A percentile compares a stretch with the other conserved stretches of the same genome.
phyloP scores from a whole-genome alignment of 2,113 vertebrate genomes.

The Spilogale gracilis region DNA sequence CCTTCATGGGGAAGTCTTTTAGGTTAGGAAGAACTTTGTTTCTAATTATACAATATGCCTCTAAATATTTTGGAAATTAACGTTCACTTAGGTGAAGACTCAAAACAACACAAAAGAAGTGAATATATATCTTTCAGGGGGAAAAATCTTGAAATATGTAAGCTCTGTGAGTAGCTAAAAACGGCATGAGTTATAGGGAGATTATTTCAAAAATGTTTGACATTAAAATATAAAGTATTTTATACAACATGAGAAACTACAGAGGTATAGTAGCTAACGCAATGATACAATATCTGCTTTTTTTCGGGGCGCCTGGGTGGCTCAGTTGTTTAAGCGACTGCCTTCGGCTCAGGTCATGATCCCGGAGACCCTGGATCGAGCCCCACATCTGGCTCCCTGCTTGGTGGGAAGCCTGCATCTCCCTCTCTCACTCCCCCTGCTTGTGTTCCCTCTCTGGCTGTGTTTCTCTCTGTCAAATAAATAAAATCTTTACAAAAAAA shows the following conservation, averaged over 20 bases:
- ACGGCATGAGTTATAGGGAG: neutral
- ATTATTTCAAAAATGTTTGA: neutral
- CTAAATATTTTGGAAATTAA: neutral
- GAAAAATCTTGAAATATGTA: neutral
- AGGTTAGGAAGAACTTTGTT: neutral
- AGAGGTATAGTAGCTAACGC: neutral
- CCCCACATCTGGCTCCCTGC: no score
- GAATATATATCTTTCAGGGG: neutral
- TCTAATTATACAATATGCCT: neutral
- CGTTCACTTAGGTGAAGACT: neutral
- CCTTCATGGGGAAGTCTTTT: neutral
- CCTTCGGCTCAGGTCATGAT: no score
- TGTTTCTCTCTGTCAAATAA: no score
- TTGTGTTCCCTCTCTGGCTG: no score
- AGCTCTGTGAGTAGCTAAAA: neutral
- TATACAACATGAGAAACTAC: neutral
- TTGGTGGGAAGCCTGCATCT: no score
- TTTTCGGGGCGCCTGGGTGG: no score
- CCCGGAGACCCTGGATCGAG: no score
- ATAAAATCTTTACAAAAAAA: no score
- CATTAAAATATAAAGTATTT: slow-evolving; percentile 10
- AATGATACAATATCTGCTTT: no score
- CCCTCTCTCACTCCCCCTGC: no score
- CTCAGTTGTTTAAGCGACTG: no score
- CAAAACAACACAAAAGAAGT: neutral